Percentiles rank a stretch among this genome's conserved stretches.
phyloP scores from a whole-genome alignment of 2,888 invertebrate genomes.

The Philereme vetulata region DNA sequence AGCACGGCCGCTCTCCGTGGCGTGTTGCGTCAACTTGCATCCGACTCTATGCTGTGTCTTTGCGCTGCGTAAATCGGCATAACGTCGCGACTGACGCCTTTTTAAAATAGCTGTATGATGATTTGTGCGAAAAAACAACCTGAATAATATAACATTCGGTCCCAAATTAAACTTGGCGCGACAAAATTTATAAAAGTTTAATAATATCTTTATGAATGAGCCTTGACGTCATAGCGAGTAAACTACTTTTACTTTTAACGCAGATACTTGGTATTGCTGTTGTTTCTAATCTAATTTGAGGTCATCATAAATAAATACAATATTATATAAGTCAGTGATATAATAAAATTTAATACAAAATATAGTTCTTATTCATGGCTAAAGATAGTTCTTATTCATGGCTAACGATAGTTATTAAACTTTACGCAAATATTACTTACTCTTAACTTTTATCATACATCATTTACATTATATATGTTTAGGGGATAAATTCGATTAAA shows the following conservation, averaged over 20 bases:
- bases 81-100: conserved; percentile 28
- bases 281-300: conserved; percentile 18
- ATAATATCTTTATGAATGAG: conserved; percentile 72
- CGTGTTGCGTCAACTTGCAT: too few relatives aligned
- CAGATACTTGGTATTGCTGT: conserved; percentile 26
- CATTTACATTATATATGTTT: conserved; percentile 14
- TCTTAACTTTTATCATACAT: conserved; percentile 27
- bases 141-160: conserved; percentile 39
- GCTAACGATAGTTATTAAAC: conserved; percentile 24
- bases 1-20: not conserved
- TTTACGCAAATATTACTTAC: conserved; percentile 31
- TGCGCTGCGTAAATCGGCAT: conserved; percentile 14
- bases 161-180: conserved; percentile 55
- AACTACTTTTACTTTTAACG: conserved; percentile 33
- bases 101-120: conserved; percentile 45
- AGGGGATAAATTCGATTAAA: conserved; percentile 32
- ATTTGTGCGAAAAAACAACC: conserved; percentile 46
- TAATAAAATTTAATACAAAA: conserved; percentile 34
- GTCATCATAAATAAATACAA: conserved; percentile 31
- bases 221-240: conserved; percentile 65
- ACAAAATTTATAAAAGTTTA: conserved; percentile 42
- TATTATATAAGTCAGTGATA: conserved; percentile 30
- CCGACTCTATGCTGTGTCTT: conserved; percentile 2
- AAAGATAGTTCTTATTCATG: conserved; percentile 15
- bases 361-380: conserved; percentile 21